These are phyloP conservation scores for Epinephelus moara DNA, from an alignment of 2,113 vertebrate genomes.

Conservation along the genomic window DNA sequence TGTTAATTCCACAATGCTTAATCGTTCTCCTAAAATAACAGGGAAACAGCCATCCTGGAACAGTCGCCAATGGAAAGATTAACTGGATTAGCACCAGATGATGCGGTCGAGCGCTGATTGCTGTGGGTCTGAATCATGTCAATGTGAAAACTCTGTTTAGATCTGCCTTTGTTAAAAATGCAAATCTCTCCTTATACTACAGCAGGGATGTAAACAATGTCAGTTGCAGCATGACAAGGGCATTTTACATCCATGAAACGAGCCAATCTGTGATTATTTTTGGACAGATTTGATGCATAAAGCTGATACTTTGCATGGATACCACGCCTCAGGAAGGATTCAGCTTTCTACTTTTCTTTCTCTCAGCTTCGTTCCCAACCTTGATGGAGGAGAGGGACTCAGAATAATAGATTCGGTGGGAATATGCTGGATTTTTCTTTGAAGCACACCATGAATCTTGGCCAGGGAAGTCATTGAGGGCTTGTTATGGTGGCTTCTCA, in stretches of 20 bases:
- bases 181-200: constrained; percentile 46
- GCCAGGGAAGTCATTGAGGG: constrained; percentile 54
- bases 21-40: constrained; percentile 71
- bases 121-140: constrained; percentile 58
- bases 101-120: constrained; percentile 45
- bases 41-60: constrained; percentile 62
- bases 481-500: constrained; percentile 56
- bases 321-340: constrained; percentile 23
- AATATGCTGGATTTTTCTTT: constrained; percentile 51
- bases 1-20: constrained; percentile 75
- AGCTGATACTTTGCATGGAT: constrained; percentile 7
- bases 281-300: constrained; percentile 23
- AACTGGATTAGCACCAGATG: constrained; percentile 73
- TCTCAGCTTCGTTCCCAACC: constrained; percentile 58
- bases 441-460: constrained; percentile 65
- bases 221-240: constrained; percentile 1
- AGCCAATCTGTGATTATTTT: constrained; percentile 36
- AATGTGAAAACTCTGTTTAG: constrained; percentile 36
- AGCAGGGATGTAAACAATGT: constrained; percentile 20
- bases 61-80: constrained; percentile 72
- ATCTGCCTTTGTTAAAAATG: constrained; percentile 51
- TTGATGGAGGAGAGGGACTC: constrained; percentile 61
- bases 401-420: constrained; percentile 69
- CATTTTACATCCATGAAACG: neutral
- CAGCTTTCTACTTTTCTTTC: neutral